Conservation (phyloP, 2,797 vertebrate species). For the Acomys russatus region DNA sequence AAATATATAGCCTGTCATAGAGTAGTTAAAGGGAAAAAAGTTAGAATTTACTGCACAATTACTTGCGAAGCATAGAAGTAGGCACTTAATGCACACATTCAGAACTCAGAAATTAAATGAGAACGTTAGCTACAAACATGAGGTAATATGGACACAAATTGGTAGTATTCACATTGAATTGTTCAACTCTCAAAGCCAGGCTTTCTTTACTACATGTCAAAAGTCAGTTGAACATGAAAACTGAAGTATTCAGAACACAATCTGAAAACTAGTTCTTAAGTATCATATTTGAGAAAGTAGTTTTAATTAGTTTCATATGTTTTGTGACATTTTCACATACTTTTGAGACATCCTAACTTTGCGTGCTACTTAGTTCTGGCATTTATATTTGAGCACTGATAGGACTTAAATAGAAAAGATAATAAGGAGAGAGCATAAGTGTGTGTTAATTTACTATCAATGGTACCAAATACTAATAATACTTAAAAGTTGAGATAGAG, state of each 20-base stretch:
- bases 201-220: not conserved
- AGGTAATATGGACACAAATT: not conserved
- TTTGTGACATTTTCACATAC: not conserved
- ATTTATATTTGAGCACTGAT: not conserved
- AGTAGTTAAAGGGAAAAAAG: not conserved
- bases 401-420: not conserved
- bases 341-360: not conserved
- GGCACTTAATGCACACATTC: not conserved
- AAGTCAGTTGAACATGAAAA: not conserved
- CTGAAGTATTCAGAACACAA: not conserved
- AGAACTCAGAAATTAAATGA: constrained; percentile 18
- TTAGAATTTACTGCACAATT: not conserved
- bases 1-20: not conserved
- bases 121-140: not conserved
- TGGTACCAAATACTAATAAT: not conserved
- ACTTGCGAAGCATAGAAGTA: not conserved
- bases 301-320: constrained; percentile 24
- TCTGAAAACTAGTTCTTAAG: not conserved
- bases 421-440: constrained; percentile 22
- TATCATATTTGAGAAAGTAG: not conserved
- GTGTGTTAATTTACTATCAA: not conserved
- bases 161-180: constrained; percentile 2
- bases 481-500: not conserved
- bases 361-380: not conserved
- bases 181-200: not conserved